A percentile compares a stretch with the other conserved stretches of the same genome.
Evolutionary conservation across 2,797 vertebrate species (phyloP).

Genomic region (Lophotriccus pileatus): DNA sequence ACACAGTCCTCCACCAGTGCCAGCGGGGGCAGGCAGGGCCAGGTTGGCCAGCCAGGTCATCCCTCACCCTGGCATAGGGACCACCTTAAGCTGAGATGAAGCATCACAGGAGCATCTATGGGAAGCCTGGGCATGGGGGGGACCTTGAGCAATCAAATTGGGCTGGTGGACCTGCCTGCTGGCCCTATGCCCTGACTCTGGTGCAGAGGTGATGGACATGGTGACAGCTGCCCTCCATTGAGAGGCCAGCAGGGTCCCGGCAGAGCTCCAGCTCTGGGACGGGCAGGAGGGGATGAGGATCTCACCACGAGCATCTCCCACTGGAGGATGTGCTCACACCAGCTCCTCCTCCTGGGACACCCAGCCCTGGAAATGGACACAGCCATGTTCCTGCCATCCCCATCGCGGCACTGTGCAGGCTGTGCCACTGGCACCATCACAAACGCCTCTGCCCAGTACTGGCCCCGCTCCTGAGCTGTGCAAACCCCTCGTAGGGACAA

Average conservation of each 20-base stretch:
- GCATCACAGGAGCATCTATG: rapidly evolving
- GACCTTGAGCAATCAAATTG: rapidly evolving
- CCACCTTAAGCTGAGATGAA: background rate
- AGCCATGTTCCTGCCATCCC: rapidly evolving
- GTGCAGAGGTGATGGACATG: background rate
- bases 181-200: background rate
- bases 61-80: rapidly evolving
- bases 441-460: rapidly evolving
- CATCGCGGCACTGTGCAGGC: rapidly evolving
- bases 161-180: background rate
- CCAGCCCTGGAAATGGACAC: background rate
- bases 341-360: background rate
- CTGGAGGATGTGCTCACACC: background rate
- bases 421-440: background rate
- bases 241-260: background rate
- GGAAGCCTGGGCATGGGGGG: background rate
- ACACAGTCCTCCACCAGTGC: background rate
- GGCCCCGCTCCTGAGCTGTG: rapidly evolving
- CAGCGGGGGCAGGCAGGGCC: background rate
- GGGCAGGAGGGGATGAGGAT: background rate
- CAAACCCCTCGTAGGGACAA: background rate
- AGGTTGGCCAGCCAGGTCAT: background rate
- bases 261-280: background rate
- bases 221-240: rapidly evolving
- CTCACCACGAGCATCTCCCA: rapidly evolving